Evolutionary conservation across 2,888 invertebrate genomes (phyloP).

Genomic region (Hyposoter dolosus): DNA sequence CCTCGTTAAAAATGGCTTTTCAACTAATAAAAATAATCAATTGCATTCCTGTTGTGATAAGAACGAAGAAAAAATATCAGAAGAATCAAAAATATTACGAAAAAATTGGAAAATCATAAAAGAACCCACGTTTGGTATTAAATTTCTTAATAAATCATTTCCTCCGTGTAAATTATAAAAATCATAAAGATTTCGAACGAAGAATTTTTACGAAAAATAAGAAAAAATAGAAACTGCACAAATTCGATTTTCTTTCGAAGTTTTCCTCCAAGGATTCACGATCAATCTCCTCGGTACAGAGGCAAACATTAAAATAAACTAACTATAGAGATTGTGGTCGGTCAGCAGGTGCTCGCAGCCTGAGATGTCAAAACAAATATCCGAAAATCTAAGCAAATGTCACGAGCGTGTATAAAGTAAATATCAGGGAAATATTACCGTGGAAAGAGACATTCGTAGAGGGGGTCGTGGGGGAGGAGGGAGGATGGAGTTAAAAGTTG

Average conservation of each 20-base stretch:
- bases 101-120: background rate
- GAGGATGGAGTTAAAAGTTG: conserved; percentile 38
- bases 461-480: background rate
- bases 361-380: background rate
- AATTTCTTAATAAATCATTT: background rate
- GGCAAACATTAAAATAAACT: background rate
- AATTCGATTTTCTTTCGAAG: background rate
- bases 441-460: background rate
- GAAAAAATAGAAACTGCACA: background rate
- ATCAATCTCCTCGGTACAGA: background rate
- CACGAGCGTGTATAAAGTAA: background rate
- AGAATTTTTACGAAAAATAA: too few species aligned
- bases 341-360: background rate
- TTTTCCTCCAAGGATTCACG: background rate
- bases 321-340: background rate
- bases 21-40: background rate
- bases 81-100: background rate
- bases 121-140: background rate
- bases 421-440: background rate
- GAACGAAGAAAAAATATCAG: background rate
- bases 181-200: background rate
- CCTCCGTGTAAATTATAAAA: background rate
- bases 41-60: background rate
- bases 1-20: background rate
- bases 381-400: background rate